These are phyloP conservation scores for Ecliptopera silaceata DNA, from an alignment of 2,888 invertebrate species.

Conservation along the genomic window DNA sequence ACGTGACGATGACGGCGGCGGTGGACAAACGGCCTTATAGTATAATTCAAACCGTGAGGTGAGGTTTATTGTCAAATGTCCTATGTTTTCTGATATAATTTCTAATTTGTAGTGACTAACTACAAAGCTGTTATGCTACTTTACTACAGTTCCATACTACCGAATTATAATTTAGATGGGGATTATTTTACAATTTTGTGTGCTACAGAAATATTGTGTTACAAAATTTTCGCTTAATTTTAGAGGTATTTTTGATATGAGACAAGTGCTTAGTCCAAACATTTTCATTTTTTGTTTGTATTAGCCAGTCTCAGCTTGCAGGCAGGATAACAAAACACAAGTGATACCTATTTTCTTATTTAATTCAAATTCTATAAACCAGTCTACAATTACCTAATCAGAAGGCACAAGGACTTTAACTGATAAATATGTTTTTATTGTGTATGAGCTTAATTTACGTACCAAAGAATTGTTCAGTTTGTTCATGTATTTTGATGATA, in stretches of 20 bases:
- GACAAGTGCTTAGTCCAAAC: not conserved
- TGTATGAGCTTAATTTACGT: constrained; percentile 5
- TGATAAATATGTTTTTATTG: constrained; percentile 8
- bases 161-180: constrained; percentile 26
- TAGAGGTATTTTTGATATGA: constrained; percentile 12
- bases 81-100: constrained; percentile 21
- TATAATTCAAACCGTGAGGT: constrained; percentile 29
- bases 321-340: constrained; percentile 4
- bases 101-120: constrained; percentile 15
- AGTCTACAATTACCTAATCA: constrained; percentile 22
- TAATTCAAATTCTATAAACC: constrained; percentile 13
- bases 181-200: constrained; percentile 4
- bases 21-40: too few relatives aligned
- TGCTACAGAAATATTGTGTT: constrained; percentile 9
- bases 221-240: not conserved
- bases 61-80: constrained; percentile 36
- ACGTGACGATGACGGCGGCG: too few relatives aligned
- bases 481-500: constrained; percentile 10
- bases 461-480: constrained; percentile 1
- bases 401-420: constrained; percentile 45
- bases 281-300: not conserved
- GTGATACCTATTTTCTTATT: constrained; percentile 7
- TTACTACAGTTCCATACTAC: constrained; percentile 26
- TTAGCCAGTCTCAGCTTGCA: not conserved
- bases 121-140: constrained; percentile 34